Base-by-base conservation (phyloP, 2,888 invertebrate genomes). In the Pachymerium ferrugineum region DNA sequence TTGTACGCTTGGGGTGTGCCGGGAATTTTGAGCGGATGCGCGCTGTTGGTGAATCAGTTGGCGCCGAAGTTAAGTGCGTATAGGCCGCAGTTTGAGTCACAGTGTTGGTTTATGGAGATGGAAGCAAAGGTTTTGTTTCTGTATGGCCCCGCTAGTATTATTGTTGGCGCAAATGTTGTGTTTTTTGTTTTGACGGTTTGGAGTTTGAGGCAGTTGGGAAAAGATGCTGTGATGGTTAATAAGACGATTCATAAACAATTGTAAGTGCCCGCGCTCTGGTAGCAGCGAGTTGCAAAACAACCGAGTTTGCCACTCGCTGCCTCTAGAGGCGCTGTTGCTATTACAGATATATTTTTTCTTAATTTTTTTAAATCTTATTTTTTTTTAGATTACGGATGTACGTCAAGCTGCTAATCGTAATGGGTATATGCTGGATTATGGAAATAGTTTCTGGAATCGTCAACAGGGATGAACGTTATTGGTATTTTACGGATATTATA, bases 1-100 rank as follows among this genome's bases (percentile, higher is more conserved):
- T 3, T 70, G 14, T 75, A 75, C 70, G 75, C 73, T n/a, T 76
- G 74, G 74, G 75, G 76, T 14, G 22, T 74, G 10, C 75, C 76
- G 8, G 8, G 73, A 1, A 1, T 74, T 10, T 25, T 76, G 1
- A 14, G 70, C 14, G 70, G 19, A 1, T 10, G 54, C 3, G 76
- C 74, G 19, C 29, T 70, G 22, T 12, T 74, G 28, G 28, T 74
- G 10, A 74, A 76, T 25, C 22, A 3, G 16, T 67, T 68, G 28
- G 31, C 19, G 1, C 5, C 14, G n/a, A 28, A 31, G 25, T 62
- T 74, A 16, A 70, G 69, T 25, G 5, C 19, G 31, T 54, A 75
- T n/a, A 22, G 30, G 19, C 72, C 75, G 10, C 67, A 47, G 16
- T 73, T 72, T 14, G 25, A 19, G 3, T 42, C 38, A 16, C 67